Evolutionary conservation across 1,140 invertebrate species (phyloP).

Genomic region (Thaumetopoea pityocampa): DNA sequence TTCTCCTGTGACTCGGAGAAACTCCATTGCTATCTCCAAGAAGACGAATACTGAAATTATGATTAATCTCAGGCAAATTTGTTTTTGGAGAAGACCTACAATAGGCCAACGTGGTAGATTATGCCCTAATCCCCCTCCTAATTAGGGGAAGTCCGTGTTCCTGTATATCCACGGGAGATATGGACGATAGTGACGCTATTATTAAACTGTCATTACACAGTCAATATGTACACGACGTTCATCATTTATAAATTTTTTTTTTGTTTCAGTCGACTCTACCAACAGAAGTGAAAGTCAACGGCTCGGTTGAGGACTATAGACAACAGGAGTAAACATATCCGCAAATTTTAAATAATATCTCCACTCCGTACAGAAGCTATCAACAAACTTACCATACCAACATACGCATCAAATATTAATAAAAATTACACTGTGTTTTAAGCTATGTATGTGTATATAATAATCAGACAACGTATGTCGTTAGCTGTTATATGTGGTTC

Average conservation of each 20-base stretch:
- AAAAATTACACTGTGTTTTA: conserved; percentile 49
- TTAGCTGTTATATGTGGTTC: conserved; percentile 30
- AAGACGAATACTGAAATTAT: too few species aligned
- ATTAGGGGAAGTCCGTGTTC: too few species aligned
- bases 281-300: conserved; percentile 64
- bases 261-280: conserved; percentile 58
- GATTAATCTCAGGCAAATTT: too few species aligned
- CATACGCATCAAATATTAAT: conserved; percentile 53
- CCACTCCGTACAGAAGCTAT: conserved; percentile 44
- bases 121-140: too few species aligned
- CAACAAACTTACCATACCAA: conserved; percentile 44
- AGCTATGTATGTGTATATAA: conserved; percentile 69
- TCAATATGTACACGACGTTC: background rate
- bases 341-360: conserved; percentile 35
- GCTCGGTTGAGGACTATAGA: conserved; percentile 59
- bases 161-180: too few species aligned
- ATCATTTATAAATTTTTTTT: background rate
- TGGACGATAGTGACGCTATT: too few species aligned
- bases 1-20: too few species aligned
- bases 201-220: background rate
- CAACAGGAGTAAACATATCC: conserved; percentile 52
- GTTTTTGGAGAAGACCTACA: too few species aligned
- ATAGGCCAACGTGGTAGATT: too few species aligned
- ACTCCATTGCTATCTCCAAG: too few species aligned
- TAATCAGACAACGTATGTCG: conserved; percentile 49